Conservation (phyloP, 2,888 invertebrate species). For the Limnephilus rhombicus region DNA sequence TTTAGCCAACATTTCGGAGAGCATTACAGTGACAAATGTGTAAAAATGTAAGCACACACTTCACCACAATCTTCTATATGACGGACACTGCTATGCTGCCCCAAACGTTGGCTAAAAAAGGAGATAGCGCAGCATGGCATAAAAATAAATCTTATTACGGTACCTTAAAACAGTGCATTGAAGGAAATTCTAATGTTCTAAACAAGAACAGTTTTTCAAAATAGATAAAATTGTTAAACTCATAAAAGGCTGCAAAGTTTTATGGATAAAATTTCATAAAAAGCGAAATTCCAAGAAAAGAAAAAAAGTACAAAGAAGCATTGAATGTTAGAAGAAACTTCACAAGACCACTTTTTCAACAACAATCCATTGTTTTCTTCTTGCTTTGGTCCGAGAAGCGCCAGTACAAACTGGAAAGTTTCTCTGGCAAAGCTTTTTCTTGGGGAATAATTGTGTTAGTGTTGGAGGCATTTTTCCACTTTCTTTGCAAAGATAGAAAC, state of each 20-base stretch:
- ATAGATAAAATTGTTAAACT: not conserved
- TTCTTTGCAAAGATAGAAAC: constrained; percentile 23
- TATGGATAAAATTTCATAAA: not conserved
- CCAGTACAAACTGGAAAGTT: constrained; percentile 14
- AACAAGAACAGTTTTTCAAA: not conserved
- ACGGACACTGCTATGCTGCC: no score
- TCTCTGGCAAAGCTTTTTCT: not conserved
- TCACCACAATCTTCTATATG: no score
- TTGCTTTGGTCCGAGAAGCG: constrained; percentile 20
- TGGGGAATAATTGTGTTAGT: constrained; percentile 23
- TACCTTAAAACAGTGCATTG: no score
- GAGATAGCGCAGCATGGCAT: no score
- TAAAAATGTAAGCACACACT: no score
- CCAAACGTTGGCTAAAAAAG: no score
- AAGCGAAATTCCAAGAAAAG: not conserved
- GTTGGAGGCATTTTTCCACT: constrained; percentile 33
- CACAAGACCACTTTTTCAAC: constrained; percentile 40
- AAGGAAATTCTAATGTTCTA: not conserved
- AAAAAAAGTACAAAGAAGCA: constrained; percentile 17
- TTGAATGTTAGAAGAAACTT: constrained; percentile 22
- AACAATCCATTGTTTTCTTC: constrained; percentile 12
- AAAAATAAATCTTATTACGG: no score
- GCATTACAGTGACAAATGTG: no score
- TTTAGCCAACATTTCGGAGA: no score
- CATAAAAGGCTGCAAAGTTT: not conserved